Base-by-base conservation (phyloP, 2,888 invertebrate genomes). In the Macaria liturata region DNA sequence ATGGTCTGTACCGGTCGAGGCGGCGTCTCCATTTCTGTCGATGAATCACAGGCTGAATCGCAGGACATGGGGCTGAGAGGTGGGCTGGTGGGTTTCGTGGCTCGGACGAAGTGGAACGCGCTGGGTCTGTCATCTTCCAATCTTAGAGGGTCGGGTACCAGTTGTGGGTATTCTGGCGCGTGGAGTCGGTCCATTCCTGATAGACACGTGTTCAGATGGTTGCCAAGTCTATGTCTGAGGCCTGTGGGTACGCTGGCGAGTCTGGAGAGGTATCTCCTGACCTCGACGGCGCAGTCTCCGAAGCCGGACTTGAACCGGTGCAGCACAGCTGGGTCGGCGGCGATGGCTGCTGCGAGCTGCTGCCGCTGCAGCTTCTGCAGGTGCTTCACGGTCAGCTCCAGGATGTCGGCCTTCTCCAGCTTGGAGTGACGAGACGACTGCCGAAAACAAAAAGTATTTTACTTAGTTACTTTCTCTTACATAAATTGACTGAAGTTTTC, bases 321-420 rank as follows among this genome's bases (percentile, higher is more conserved):
- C 47, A 97, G 91, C 2, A 97, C 95, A 9, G 95, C 94, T 0
- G 98, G 97, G 82, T 98, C 97, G 7, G 96, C 94, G 0, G 96
- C 95, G 67, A 96, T 96, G 32, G 97, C 95, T 67, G 96, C 94
- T 6, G 96, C 96, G 47, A 96, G 87, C 82, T 98, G 98, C 80
- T 97, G 97, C 8, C 97, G 94, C 78, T 98, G 98, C 9, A 98
- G 91, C 62, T 96, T 95, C 81, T 98, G 97, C 50, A 99, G 92
- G 81, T 98, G 98, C 80, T 97, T 97, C 48, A 98, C 98, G 0
- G 98, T 98, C 93, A 98, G 95, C 86, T 98, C 98, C 54, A 98
- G 91, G 70, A 98, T 98, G 84, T 98, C 98, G 0, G 98, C 98
- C 81, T 98, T 98, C 85, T 98, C 98, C 74, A 98, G 92, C 83